Percentiles rank a stretch among this genome's conserved stretches.
phyloP scores from a whole-genome alignment of 2,797 vertebrate species.

The Hemitrygon akajei region DNA sequence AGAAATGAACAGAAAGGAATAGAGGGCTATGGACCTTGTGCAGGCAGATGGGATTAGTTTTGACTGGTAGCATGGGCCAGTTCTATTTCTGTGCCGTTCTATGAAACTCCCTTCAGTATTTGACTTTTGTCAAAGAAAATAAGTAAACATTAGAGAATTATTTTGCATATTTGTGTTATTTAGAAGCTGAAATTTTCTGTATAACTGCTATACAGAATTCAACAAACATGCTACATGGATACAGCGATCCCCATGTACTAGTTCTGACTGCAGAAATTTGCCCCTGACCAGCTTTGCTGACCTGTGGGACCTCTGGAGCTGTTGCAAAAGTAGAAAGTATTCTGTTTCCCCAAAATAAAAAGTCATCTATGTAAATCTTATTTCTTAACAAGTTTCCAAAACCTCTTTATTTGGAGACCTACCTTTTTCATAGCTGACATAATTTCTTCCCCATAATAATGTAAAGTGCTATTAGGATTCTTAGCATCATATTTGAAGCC shows the following conservation, averaged over 20 bases:
- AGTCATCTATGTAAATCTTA: not conserved
- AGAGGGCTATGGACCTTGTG: too few relatives aligned
- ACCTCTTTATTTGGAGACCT: slow-evolving; percentile 36
- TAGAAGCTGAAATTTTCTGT: not conserved
- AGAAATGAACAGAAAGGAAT: too few relatives aligned
- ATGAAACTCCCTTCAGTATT: not conserved
- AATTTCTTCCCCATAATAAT: slow-evolving; percentile 65
- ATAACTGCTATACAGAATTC: not conserved
- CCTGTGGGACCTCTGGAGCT: not conserved
- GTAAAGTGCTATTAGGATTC: slow-evolving; percentile 58
- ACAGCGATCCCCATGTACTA: not conserved
- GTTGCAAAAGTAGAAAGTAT: not conserved
- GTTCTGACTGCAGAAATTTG: not conserved
- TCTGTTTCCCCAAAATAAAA: not conserved
- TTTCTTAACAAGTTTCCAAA: not conserved
- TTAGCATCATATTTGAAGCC: slow-evolving; percentile 64
- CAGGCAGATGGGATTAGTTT: too few relatives aligned
- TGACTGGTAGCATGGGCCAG: too few relatives aligned
- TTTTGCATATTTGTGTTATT: not conserved
- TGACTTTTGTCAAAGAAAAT: not conserved
- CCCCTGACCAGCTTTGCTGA: not conserved
- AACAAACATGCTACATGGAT: not conserved
- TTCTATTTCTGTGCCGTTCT: too few relatives aligned
- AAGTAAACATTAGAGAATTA: not conserved
- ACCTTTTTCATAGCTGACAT: slow-evolving; percentile 69